A percentile compares a stretch with the other conserved stretches of the same genome.
phyloP scores from a whole-genome alignment of 2,113 vertebrate genomes.

The Lates calcarifer region DNA sequence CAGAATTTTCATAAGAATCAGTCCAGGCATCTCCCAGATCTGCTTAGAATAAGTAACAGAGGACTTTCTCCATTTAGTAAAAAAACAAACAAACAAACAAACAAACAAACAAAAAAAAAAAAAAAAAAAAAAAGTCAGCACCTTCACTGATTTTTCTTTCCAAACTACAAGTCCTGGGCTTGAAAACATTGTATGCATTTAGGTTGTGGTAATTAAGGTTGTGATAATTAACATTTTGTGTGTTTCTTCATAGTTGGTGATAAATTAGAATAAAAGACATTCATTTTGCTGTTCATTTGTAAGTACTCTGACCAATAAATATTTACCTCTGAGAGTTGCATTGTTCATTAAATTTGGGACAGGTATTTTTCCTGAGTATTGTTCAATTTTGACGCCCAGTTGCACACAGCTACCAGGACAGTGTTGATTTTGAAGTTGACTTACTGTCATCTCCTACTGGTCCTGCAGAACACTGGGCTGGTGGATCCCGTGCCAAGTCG shows the following conservation, averaged over 20 bases:
- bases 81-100: too few relatives aligned
- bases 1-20: background rate
- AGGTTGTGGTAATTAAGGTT: background rate
- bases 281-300: background rate
- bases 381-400: background rate
- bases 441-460: conserved; percentile 97
- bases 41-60: background rate
- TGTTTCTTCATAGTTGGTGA: background rate
- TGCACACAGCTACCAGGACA: background rate
- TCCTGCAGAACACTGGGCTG: conserved; percentile 98
- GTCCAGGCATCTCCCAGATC: conserved; percentile 36
- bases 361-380: background rate
- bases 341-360: background rate
- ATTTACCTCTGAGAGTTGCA: background rate
- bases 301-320: background rate
- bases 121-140: background rate
- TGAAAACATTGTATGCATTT: background rate
- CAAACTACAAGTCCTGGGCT: background rate
- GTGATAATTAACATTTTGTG: background rate
- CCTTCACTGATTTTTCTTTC: background rate
- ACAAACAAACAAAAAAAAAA: too few relatives aligned
- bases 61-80: too few relatives aligned
- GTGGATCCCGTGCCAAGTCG: conserved; percentile 97
- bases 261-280: background rate
- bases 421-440: conserved; percentile 50